Base-by-base conservation (phyloP, 1,140 invertebrate genomes). In the Sycobia sp. region DNA sequence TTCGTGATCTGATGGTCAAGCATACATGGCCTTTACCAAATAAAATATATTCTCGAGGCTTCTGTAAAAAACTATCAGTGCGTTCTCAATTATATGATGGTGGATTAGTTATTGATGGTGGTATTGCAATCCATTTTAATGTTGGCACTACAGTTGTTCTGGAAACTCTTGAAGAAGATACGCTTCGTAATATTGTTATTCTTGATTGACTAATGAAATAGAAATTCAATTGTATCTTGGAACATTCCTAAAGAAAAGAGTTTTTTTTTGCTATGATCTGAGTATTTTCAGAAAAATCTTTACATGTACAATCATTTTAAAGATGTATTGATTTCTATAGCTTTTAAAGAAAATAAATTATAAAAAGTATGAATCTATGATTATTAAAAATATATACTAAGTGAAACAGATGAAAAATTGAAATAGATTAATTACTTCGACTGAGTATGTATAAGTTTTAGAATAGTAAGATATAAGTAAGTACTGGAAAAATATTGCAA, bases 71-170 rank as follows among this genome's bases (percentile, higher is more conserved):
- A 36, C 85, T 98, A 20, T 85, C 86, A 56, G 86, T 98, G 1
- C 87, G 89, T 71, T 98, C 96, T 1, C 87, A 94, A 57, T 99
- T 97, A 84, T 92, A 91, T 65, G 95, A 99, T 82, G 97, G 95
- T 0, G 91, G 91, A 74, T 81, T 99, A 11, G 96, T 98, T 0
- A 88, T 99, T n/a, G 97, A 99, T 81, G 97, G 97, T 18, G 94
- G 95, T 54, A 89, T 97, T 9, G 95, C 93, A 0, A 96, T 95
- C 74, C 87, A 88, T 0, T 99, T 99, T 79, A 98, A 98, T 81
- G 94, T 97, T 76, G 97, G 97, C 3, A 90, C 95, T 0, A 86
- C 90, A 67, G 96, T 93, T 0, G 75, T 89, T 20, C 78, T 99
- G 11, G 91, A 96, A 81, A 89, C 92, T 25, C 80, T 89, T 68